Base-by-base conservation (phyloP, 2,113 vertebrate species). In the Pterocles orientalis region DNA sequence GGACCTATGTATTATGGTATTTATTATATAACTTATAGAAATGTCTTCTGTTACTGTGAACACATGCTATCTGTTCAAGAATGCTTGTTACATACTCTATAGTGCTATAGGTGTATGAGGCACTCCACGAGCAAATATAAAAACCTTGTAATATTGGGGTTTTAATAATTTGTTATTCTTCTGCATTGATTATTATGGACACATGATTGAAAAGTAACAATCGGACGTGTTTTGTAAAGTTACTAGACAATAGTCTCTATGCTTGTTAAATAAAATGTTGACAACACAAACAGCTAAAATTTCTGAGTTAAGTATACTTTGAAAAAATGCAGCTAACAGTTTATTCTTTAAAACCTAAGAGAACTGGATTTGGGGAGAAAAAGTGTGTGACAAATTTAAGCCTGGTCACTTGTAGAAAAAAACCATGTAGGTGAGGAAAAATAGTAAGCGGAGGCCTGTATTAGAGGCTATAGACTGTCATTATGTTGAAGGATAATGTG, bases 251-350 rank as follows among this genome's bases (percentile, higher is more conserved):
- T 4, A 82, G 34, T 66, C 50, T 72, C 86, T 10, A 61, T 45
- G 65, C 41, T 79, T 77, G 19, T 75, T 85, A 66, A 94, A 83
- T 82, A 92, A 81, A 95, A 90, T 24, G 29, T 43, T 62, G n/a
- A 51, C 14, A 77, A 69, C 25, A 60, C 11, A 51, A 92, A 53
- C 16, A 70, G 12, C 28, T 73, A 79, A 5, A 69, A 45, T 66
- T 93, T 90, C 51, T 69, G 9, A 57, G 53, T 71, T 75, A 84
- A 86, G 54, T 28, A 36, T 61, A 70, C 45, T 75, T 71, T 1
- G 6, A 48, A 94, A 80, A 86, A 66, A 23, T 33, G 36, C 58
- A 81, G 25, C 36, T 58, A 87, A 51, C 8, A 26, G 14, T 45
- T 95, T 75, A 20, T 53, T 82, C 50, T 68, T 91, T 84, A 76